Conservation (phyloP, 2,113 vertebrate species). For the Terrapene triunguis region DNA sequence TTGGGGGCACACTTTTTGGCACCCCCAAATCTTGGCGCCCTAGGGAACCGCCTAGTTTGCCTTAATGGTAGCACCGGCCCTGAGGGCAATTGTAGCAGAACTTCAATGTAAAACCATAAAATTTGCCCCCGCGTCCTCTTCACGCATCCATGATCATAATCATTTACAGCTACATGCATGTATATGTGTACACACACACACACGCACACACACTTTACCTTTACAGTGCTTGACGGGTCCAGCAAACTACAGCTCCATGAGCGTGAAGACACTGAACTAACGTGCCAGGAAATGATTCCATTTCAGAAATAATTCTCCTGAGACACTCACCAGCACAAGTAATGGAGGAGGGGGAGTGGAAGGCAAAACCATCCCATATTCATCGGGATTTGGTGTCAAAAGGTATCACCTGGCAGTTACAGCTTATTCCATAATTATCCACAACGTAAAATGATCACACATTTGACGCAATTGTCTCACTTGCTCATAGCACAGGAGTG, state of each 20-base stretch:
- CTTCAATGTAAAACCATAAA: accelerated
- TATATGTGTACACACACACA: accelerated
- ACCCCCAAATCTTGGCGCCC: too few species aligned
- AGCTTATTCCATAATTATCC: accelerated
- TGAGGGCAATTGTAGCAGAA: accelerated
- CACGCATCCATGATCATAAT: accelerated
- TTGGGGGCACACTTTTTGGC: too few species aligned
- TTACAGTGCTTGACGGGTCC: neutral
- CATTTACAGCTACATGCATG: accelerated
- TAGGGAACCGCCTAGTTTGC: too few species aligned
- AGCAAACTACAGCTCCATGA: neutral
- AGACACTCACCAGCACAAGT: neutral
- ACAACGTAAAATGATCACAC: accelerated
- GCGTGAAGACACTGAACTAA: accelerated
- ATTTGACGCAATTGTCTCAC: accelerated
- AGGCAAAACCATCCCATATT: accelerated
- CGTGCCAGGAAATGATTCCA: accelerated
- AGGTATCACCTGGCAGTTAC: accelerated
- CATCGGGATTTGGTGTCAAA: accelerated
- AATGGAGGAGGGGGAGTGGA: accelerated
- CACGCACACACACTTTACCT: accelerated
- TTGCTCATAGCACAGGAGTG: accelerated
- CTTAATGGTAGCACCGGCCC: too few species aligned
- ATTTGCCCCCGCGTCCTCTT: accelerated
- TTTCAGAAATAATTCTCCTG: accelerated